Evolutionary conservation across 2,113 vertebrate species (phyloP).

Genomic region (Ceyx melanurus): DNA sequence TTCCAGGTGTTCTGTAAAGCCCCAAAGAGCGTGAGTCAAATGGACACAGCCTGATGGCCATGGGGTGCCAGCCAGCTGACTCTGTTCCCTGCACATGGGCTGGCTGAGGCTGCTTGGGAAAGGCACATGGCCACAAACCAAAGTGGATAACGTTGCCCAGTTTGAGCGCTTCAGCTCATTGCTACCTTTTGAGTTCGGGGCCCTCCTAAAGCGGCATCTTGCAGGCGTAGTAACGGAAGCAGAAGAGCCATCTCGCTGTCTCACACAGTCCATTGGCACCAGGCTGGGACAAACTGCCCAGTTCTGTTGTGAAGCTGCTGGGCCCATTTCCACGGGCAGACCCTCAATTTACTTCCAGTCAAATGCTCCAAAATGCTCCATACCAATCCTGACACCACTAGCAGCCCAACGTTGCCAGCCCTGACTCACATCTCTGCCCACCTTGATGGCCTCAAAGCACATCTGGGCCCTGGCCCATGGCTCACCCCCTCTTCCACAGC

Average conservation of each 20-base stretch:
- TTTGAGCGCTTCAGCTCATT: background rate
- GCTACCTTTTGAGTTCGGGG: background rate
- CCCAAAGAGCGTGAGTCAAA: background rate
- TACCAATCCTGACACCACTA: background rate
- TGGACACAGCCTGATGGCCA: accelerated
- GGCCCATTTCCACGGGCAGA: background rate
- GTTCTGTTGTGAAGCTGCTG: background rate
- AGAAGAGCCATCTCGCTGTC: accelerated
- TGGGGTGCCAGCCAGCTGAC: accelerated
- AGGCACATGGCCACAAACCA: background rate
- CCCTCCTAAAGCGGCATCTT: background rate
- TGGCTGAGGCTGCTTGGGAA: background rate
- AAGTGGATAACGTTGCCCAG: accelerated
- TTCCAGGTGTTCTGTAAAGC: background rate
- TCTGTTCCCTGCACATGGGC: background rate
- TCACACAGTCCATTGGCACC: accelerated
- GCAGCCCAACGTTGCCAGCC: background rate
- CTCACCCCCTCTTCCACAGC: background rate
- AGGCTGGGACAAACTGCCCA: background rate
- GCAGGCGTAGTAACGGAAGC: background rate
- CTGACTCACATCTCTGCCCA: background rate
- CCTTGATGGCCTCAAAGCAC: background rate
- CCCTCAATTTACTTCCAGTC: background rate
- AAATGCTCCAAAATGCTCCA: background rate
- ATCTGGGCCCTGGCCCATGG: background rate